Evolutionary conservation across 2,113 vertebrate genomes (phyloP).

Genomic region (Oreotrochilus melanogaster): DNA sequence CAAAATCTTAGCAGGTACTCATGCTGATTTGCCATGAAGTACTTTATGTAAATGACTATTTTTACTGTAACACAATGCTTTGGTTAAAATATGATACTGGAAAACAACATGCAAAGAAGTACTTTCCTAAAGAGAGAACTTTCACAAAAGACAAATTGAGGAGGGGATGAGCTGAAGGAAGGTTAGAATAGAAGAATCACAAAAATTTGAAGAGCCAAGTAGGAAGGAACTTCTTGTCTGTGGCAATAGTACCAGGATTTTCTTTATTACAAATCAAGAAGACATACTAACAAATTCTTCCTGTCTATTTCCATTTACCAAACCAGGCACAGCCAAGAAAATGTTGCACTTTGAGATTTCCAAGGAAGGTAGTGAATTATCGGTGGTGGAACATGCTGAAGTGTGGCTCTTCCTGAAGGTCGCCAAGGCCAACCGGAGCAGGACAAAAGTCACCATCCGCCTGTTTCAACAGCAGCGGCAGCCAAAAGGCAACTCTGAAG

Average conservation of each 20-base stretch:
- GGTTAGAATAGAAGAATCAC: not conserved
- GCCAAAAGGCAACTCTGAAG: conserved; percentile 64
- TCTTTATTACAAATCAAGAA: not conserved
- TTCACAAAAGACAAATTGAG: not conserved
- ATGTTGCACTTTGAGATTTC: conserved; percentile 92
- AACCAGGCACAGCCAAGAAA: conserved; percentile 86
- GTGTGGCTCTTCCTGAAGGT: conserved; percentile 95
- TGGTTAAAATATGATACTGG: not conserved
- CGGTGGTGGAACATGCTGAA: conserved; percentile 91
- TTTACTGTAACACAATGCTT: not conserved
- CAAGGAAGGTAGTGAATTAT: conserved; percentile 89
- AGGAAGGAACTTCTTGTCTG: not conserved
- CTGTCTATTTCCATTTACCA: conserved; percentile 66
- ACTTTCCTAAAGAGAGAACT: not conserved
- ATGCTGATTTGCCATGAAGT: not conserved
- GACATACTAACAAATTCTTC: conserved; percentile 58
- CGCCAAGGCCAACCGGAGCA: conserved; percentile 91
- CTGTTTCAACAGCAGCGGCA: conserved; percentile 84
- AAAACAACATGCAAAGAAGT: not conserved
- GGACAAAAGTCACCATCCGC: conserved; percentile 89
- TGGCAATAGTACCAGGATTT: not conserved
- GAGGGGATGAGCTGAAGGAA: not conserved
- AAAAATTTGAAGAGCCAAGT: not conserved
- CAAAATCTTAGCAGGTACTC: not conserved
- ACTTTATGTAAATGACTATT: not conserved